Evolutionary conservation across 2,113 vertebrate genomes (phyloP).

Genomic region (Agapornis roseicollis): DNA sequence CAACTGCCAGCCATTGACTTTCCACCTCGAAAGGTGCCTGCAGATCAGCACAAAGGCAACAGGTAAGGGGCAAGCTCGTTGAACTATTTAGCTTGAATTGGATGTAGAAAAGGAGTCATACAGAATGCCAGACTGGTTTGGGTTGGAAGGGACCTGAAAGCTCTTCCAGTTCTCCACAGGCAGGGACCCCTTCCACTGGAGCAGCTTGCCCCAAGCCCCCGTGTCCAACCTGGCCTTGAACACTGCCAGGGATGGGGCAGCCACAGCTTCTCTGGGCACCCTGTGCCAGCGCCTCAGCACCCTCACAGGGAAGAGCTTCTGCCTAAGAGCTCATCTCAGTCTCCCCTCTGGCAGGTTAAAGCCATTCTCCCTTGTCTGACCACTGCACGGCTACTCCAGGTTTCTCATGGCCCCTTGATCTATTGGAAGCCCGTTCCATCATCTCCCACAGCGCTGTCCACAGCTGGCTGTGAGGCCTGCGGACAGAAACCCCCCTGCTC

Average conservation of each 20-base stretch:
- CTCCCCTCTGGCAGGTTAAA: neutral
- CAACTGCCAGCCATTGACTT: rapidly evolving
- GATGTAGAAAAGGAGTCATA: neutral
- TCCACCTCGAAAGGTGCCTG: rapidly evolving
- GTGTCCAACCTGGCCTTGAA: no score
- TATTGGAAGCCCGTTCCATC: rapidly evolving
- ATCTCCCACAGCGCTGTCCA: no score
- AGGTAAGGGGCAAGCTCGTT: neutral
- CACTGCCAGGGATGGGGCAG: no score
- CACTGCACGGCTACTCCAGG: neutral
- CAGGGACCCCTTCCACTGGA: neutral
- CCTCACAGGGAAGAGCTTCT: neutral
- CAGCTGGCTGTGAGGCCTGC: neutral
- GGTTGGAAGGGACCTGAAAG: neutral
- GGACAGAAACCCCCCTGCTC: neutral
- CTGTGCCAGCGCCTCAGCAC: no score
- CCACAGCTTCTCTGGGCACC: no score
- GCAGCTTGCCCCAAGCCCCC: neutral
- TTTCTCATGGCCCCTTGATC: no score
- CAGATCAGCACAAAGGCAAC: rapidly evolving
- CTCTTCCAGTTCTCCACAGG: rapidly evolving
- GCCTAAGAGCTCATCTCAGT: neutral
- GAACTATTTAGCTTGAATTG: neutral
- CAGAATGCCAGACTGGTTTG: neutral
- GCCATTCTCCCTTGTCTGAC: neutral